phyloP scores from a whole-genome alignment of 1,140 invertebrate genomes.

The Pygmarrhopalites habei region DNA sequence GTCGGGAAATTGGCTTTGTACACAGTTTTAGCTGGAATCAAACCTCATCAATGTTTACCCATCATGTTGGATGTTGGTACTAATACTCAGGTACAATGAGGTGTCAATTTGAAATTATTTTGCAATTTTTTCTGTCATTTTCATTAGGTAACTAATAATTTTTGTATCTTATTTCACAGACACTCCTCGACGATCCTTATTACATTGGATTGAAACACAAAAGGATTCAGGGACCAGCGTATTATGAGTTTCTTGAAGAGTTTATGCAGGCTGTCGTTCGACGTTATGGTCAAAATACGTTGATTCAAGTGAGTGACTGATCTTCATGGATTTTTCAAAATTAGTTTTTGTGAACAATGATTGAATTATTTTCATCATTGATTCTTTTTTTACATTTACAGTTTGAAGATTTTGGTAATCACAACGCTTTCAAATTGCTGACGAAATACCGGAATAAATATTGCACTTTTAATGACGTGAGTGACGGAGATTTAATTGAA shows the following conservation, averaged over 20 bases:
- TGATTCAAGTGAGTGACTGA: constrained; percentile 52
- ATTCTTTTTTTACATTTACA: constrained; percentile 50
- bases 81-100: constrained; percentile 63
- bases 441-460: constrained; percentile 75
- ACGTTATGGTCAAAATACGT: constrained; percentile 70
- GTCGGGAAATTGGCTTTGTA: constrained; percentile 85
- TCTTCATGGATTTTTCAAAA: no score
- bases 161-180: no score
- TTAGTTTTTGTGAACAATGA: neutral
- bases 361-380: constrained; percentile 12
- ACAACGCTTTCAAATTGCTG: constrained; percentile 79
- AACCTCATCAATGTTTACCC: constrained; percentile 79
- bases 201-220: constrained; percentile 86
- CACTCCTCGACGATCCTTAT: constrained; percentile 73
- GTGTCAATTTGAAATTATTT: no score
- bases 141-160: no score
- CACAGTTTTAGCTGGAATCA: constrained; percentile 84
- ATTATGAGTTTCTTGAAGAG: constrained; percentile 92
- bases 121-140: no score
- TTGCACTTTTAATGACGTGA: constrained; percentile 93
- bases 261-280: constrained; percentile 87
- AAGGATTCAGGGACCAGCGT: constrained; percentile 69
- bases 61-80: constrained; percentile 89
- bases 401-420: constrained; percentile 92
- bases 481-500: no score